phyloP scores from a whole-genome alignment of 2,888 invertebrate species.

The Cryptophagus acutangulus region DNA sequence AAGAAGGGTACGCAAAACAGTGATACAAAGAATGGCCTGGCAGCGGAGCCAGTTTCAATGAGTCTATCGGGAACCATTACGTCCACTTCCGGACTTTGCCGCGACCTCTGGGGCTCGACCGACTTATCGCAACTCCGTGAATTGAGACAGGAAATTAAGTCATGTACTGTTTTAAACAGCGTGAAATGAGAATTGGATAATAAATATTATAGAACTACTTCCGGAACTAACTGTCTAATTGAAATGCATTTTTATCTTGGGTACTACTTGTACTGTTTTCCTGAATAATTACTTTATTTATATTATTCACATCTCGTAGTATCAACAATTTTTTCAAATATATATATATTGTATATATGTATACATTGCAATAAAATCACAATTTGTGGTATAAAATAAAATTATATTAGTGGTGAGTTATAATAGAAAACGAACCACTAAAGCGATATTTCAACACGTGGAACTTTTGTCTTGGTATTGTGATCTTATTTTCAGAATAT shows the following conservation, averaged over 20 bases:
- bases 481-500: too few species aligned
- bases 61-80: conserved; percentile 44
- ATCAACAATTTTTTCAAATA: too few species aligned
- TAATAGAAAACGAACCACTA: too few species aligned
- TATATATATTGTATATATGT: too few species aligned
- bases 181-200: conserved; percentile 19
- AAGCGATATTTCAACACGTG: too few species aligned
- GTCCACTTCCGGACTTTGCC: conserved; percentile 43
- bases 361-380: too few species aligned
- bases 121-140: conserved; percentile 37
- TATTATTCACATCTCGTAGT: too few species aligned
- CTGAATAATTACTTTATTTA: too few species aligned
- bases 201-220: conserved; percentile 1
- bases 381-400: too few species aligned
- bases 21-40: conserved; percentile 37
- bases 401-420: too few species aligned
- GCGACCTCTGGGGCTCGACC: conserved; percentile 36
- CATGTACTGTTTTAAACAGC: conserved; percentile 32
- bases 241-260: conserved; percentile 1
- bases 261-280: too few species aligned
- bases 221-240: background rate
- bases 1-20: conserved; percentile 34
- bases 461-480: too few species aligned
- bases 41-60: conserved; percentile 36
- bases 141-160: conserved; percentile 41